A percentile compares a stretch with the other conserved stretches of the same genome.
Conservation (phyloP, 2,888 invertebrate genomes). For the Drosophila borborema region DNA sequence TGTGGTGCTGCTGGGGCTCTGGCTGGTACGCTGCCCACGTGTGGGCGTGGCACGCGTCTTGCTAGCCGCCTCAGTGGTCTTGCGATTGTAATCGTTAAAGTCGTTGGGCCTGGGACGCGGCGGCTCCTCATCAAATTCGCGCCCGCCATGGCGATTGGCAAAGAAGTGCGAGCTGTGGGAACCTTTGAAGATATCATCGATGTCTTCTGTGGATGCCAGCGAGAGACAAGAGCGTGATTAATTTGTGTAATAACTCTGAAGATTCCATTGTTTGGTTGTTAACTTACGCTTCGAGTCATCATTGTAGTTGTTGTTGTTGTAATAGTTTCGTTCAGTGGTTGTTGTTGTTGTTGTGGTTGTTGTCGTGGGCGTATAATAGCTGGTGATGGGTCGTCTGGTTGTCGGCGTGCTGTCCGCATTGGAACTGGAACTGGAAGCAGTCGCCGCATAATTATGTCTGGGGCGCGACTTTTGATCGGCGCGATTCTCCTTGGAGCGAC, state of each 20-base stretch:
- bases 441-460: conserved; percentile 73
- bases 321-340: conserved; percentile 72
- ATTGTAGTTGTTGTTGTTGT: conserved; percentile 72
- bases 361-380: conserved; percentile 81
- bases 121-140: conserved; percentile 86
- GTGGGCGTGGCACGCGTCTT: conserved; percentile 73
- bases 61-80: conserved; percentile 59
- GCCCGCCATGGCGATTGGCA: conserved; percentile 88
- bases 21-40: conserved; percentile 62
- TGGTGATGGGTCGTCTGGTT: conserved; percentile 80
- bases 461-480: conserved; percentile 83
- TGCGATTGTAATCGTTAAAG: conserved; percentile 82
- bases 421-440: conserved; percentile 44
- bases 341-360: conserved; percentile 68
- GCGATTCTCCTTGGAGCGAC: conserved; percentile 83
- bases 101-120: conserved; percentile 83
- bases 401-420: conserved; percentile 65
- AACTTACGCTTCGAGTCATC: conserved; percentile 84
- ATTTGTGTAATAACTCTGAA: conserved; percentile 62
- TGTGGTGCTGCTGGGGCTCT: conserved; percentile 18
- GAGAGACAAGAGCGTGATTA: conserved; percentile 63
- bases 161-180: conserved; percentile 92
- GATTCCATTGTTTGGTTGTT: conserved; percentile 60
- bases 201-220: conserved; percentile 77
- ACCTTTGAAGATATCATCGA: conserved; percentile 88